Conservation (phyloP, 2,888 invertebrate genomes). For the Eupsilia transversa region DNA sequence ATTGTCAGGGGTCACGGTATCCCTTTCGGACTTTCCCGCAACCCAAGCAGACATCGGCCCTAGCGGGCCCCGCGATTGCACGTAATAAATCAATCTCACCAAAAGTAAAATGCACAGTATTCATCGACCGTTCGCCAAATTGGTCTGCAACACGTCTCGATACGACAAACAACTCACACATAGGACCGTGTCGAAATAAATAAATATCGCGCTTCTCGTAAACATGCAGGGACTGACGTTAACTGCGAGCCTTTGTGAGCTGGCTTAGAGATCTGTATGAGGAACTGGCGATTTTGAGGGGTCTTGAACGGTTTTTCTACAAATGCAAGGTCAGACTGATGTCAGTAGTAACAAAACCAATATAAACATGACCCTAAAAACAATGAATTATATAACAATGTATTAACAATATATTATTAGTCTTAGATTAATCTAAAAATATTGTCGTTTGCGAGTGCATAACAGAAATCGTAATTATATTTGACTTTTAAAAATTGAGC, state of each 20-base stretch:
- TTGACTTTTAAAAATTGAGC: no score
- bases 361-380: no score
- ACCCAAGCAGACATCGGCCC: no score
- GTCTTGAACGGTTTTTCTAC: background rate
- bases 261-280: constrained; percentile 42
- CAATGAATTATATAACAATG: no score
- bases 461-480: no score
- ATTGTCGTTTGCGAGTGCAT: background rate
- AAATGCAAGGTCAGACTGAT: background rate
- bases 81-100: background rate
- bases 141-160: constrained; percentile 26
- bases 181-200: constrained; percentile 79
- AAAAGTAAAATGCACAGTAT: constrained; percentile 25
- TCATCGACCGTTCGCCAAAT: constrained; percentile 37
- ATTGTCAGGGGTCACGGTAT: no score
- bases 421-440: no score
- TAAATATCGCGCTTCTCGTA: constrained; percentile 78
- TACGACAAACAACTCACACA: constrained; percentile 63
- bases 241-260: constrained; percentile 68
- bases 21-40: no score
- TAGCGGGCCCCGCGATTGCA: no score
- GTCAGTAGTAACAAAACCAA: no score
- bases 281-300: background rate
- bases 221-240: constrained; percentile 77
- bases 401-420: no score